Evolutionary conservation across 92 coral and sea anemone species (phyloP).

Genomic region (Scolanthus callimorphus): DNA sequence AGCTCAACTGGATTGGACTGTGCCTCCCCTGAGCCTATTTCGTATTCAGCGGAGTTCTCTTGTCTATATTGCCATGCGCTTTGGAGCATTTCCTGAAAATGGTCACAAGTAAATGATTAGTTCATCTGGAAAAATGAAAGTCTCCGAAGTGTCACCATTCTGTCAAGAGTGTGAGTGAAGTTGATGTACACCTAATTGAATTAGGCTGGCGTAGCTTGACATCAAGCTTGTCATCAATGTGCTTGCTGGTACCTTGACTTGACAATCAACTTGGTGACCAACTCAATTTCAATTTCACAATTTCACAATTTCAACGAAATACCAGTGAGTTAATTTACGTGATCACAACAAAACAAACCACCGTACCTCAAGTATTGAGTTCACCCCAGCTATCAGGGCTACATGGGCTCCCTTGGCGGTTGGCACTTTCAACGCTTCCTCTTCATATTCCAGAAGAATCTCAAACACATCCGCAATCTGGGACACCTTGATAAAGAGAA

Average conservation of each 20-base stretch:
- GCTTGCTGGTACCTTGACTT: too few species aligned
- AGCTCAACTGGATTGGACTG: constrained; percentile 43
- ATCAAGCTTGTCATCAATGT: too few species aligned
- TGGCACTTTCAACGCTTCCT: constrained; percentile 48
- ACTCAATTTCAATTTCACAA: too few species aligned
- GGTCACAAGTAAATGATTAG: not conserved
- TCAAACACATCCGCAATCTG: constrained; percentile 74
- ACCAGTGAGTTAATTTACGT: too few species aligned
- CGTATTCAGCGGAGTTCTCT: constrained; percentile 50
- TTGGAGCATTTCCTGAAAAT: constrained; percentile 60
- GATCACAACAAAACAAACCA: too few species aligned
- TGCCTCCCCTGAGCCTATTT: constrained; percentile 18
- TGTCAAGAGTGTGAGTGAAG: too few species aligned
- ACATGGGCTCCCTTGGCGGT: constrained; percentile 37
- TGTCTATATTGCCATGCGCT: constrained; percentile 96
- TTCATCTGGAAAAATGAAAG: too few species aligned
- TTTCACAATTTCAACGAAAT: too few species aligned
- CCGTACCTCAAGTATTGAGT: constrained; percentile 73
- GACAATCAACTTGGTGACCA: too few species aligned
- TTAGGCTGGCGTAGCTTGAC: too few species aligned
- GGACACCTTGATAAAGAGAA: constrained; percentile 52
- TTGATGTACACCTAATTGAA: too few species aligned
- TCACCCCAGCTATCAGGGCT: constrained; percentile 62
- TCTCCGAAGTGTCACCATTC: too few species aligned
- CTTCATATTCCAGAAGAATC: constrained; percentile 72